Evolutionary conservation across 2,113 vertebrate species (phyloP).

Genomic region (Megaceryle torquata): DNA sequence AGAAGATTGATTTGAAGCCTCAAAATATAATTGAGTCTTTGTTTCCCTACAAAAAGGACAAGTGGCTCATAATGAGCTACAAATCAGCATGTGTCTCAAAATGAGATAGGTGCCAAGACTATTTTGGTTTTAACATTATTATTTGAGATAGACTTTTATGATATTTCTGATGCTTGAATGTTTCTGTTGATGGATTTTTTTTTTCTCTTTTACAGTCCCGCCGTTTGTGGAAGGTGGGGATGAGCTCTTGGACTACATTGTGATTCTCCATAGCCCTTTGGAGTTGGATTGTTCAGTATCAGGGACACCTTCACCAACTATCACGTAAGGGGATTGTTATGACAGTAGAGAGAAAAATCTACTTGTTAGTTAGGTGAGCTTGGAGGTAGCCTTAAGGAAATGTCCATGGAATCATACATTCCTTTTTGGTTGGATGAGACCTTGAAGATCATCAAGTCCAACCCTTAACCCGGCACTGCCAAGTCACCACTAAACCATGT

Average conservation of each 20-base stretch:
- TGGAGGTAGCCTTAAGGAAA: neutral
- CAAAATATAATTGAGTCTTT: neutral
- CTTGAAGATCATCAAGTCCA: neutral
- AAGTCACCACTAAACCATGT: neutral
- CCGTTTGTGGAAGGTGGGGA: conserved; percentile 83
- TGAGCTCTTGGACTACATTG: conserved; percentile 78
- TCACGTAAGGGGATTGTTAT: conserved; percentile 81
- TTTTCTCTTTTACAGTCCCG: conserved; percentile 78
- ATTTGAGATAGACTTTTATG: neutral
- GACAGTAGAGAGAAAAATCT: neutral
- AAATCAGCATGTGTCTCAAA: neutral
- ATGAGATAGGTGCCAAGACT: neutral
- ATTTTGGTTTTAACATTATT: neutral
- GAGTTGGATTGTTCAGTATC: conserved; percentile 87
- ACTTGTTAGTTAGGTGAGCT: neutral
- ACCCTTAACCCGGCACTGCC: neutral
- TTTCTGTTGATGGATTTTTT: neutral
- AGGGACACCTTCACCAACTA: conserved; percentile 83
- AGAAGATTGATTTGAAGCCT: neutral
- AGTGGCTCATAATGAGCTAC: neutral
- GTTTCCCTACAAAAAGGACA: neutral
- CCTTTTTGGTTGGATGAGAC: no score
- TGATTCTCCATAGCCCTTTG: conserved; percentile 81
- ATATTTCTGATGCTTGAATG: neutral
- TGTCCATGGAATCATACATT: neutral